Evolutionary conservation across 2,113 vertebrate species (phyloP).

Genomic region (Mirounga angustirostris): DNA sequence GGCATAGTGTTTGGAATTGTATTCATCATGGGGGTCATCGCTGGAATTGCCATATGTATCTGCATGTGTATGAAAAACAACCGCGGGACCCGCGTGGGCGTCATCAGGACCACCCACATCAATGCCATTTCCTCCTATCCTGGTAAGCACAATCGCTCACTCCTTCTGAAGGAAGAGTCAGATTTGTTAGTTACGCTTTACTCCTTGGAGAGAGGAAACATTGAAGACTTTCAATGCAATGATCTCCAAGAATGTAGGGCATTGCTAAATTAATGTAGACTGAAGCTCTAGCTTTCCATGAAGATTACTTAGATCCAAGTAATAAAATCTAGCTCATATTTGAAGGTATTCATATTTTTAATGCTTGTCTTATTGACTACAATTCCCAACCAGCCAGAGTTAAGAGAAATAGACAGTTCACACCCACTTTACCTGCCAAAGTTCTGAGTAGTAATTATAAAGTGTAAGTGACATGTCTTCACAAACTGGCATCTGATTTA

Average conservation of each 20-base stretch:
- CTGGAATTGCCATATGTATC: conserved; percentile 93
- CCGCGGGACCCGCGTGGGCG: conserved; percentile 90
- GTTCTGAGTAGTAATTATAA: conserved; percentile 53
- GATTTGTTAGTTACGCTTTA: background rate
- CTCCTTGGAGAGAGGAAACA: background rate
- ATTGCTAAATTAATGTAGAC: background rate
- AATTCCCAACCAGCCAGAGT: background rate
- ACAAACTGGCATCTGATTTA: conserved; percentile 29
- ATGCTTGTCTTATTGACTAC: background rate
- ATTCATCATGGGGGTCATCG: conserved; percentile 95
- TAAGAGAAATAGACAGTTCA: conserved; percentile 53
- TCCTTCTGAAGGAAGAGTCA: background rate
- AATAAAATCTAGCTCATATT: background rate
- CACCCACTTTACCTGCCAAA: background rate
- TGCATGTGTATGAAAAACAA: conserved; percentile 96
- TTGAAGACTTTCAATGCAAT: conserved; percentile 65
- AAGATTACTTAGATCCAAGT: conserved; percentile 10
- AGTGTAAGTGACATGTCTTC: background rate
- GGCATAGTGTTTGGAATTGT: conserved; percentile 96
- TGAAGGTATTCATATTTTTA: conserved; percentile 18
- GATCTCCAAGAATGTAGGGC: background rate
- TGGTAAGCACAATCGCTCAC: conserved; percentile 75
- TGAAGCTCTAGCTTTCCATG: background rate
- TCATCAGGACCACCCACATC: conserved; percentile 90
- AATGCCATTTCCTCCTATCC: conserved; percentile 91